Conservation (phyloP, 2,888 invertebrate genomes). For the Phaonia tiefii region DNA sequence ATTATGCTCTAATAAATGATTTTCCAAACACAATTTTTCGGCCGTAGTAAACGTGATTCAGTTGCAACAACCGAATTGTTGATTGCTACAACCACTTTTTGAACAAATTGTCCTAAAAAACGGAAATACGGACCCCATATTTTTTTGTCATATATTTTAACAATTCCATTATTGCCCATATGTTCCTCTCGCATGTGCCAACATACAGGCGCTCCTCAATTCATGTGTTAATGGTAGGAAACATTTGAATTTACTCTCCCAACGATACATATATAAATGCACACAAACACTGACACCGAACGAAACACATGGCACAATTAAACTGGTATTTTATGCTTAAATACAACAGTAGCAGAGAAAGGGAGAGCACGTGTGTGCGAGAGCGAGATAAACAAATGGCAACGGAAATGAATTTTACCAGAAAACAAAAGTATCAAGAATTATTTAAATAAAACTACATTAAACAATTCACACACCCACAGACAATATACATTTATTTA, state of each 20-base stretch:
- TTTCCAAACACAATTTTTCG: too few relatives aligned
- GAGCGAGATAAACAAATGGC: conserved; percentile 22
- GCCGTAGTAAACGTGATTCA: too few relatives aligned
- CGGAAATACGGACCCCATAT: too few relatives aligned
- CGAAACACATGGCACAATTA: conserved; percentile 46
- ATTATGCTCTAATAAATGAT: too few relatives aligned
- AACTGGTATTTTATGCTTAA: conserved; percentile 60
- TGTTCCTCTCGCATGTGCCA: not conserved
- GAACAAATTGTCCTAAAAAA: too few relatives aligned
- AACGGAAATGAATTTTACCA: conserved; percentile 38
- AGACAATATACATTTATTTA: not conserved
- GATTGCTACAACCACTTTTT: too few relatives aligned
- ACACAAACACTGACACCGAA: conserved; percentile 1
- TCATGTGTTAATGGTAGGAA: not conserved
- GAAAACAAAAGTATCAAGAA: conserved; percentile 19
- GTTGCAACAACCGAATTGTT: too few relatives aligned
- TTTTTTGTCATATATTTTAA: too few relatives aligned
- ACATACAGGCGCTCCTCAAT: not conserved
- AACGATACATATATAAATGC: not conserved
- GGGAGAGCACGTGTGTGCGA: too few relatives aligned
- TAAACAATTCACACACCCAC: conserved; percentile 26
- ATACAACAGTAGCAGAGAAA: too few relatives aligned
- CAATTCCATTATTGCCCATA: too few relatives aligned
- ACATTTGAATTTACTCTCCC: too few relatives aligned
- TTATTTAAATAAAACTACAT: conserved; percentile 35